Evolutionary conservation across 2,113 vertebrate species (phyloP).

Genomic region (Carollia perspicillata): DNA sequence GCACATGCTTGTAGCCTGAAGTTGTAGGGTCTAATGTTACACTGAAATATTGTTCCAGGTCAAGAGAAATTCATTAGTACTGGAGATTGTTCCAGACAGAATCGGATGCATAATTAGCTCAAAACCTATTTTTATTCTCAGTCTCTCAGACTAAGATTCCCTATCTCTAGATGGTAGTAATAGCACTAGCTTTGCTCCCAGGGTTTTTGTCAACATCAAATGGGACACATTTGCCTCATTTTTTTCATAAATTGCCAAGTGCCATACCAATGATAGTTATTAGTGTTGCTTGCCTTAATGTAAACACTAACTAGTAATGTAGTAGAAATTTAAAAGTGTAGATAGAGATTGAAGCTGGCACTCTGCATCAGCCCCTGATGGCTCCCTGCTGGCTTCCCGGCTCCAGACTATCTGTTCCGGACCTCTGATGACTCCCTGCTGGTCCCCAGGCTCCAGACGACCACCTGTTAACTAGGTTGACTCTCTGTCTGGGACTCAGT

Average conservation of each 20-base stretch:
- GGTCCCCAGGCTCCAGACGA: too few species aligned
- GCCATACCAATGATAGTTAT: background rate
- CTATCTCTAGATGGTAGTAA: background rate
- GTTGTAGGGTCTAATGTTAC: background rate
- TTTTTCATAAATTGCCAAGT: background rate
- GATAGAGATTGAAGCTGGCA: too few species aligned
- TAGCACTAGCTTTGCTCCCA: background rate
- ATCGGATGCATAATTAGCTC: background rate
- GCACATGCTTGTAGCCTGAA: background rate
- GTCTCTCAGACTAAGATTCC: background rate
- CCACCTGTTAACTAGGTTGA: too few species aligned
- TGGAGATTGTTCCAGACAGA: background rate
- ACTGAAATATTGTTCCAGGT: background rate
- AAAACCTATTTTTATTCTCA: background rate
- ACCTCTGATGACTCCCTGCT: too few species aligned
- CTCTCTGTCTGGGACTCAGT: too few species aligned
- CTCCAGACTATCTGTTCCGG: too few species aligned
- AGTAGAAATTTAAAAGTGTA: too few species aligned
- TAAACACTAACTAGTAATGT: background rate
- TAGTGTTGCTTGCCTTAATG: background rate
- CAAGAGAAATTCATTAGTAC: background rate
- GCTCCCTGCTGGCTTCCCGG: too few species aligned
- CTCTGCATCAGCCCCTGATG: too few species aligned
- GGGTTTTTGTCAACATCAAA: background rate
- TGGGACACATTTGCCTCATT: background rate